Percentiles rank a stretch among this genome's conserved stretches.
phyloP scores from a whole-genome alignment of 2,113 vertebrate genomes.

The Panthera uncia region DNA sequence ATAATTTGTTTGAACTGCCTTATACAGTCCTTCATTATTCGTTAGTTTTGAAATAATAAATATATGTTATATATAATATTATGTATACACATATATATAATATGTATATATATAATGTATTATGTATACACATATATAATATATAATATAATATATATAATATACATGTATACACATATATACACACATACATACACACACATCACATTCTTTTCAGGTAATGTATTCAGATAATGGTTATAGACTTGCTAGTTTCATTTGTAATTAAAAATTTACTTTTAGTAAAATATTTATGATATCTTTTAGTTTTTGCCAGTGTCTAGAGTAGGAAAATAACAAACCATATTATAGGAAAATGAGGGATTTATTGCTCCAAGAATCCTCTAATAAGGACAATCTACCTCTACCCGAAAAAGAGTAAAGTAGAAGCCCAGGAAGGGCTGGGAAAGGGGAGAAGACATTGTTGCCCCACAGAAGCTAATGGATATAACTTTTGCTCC shows the following conservation, averaged over 20 bases:
- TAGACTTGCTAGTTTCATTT: constrained; percentile 23
- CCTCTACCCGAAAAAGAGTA: not conserved
- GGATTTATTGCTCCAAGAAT: not conserved
- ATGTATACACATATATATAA: too few species aligned
- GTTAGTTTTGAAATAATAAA: constrained; percentile 34
- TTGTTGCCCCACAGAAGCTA: not conserved
- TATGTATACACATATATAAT: too few species aligned
- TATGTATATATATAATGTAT: not conserved
- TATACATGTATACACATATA: too few species aligned
- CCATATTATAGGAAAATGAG: not conserved
- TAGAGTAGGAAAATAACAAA: not conserved
- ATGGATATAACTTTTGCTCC: not conserved
- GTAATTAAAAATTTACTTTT: not conserved
- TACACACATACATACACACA: too few species aligned
- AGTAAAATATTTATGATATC: not conserved
- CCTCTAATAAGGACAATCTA: not conserved
- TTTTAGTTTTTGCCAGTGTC: constrained; percentile 20
- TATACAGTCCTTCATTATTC: constrained; percentile 23
- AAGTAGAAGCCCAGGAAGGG: not conserved
- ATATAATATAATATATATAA: not conserved
- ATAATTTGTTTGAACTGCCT: constrained; percentile 25
- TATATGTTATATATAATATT: not conserved
- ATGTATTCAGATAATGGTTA: not conserved
- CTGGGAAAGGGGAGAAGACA: not conserved
- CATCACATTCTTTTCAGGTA: not conserved